Evolutionary conservation across 1,140 invertebrate genomes (phyloP).

Genomic region (Drosophila seguyi): DNA sequence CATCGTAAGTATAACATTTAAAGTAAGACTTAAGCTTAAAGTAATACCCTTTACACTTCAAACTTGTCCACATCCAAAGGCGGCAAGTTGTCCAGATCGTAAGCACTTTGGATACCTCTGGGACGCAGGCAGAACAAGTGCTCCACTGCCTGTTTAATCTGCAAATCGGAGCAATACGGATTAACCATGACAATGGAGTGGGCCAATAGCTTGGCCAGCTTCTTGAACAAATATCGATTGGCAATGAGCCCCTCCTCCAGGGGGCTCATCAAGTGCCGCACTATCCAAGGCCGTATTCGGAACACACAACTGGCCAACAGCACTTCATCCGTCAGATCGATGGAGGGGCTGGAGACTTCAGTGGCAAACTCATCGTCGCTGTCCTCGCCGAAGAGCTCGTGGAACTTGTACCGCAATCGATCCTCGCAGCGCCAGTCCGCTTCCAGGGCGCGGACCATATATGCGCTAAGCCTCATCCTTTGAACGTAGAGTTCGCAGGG

Average conservation of each 20-base stretch:
- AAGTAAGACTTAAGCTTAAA: no score
- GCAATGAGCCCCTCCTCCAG: slow-evolving; percentile 74
- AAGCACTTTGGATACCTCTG: slow-evolving; percentile 47
- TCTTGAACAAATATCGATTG: slow-evolving; percentile 82
- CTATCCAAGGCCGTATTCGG: slow-evolving; percentile 81
- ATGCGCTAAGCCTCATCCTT: slow-evolving; percentile 53
- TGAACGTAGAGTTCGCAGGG: slow-evolving; percentile 82
- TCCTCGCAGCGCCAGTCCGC: slow-evolving; percentile 75
- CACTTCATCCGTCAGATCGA: slow-evolving; percentile 75
- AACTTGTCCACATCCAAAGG: slow-evolving; percentile 41
- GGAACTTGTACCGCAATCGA: slow-evolving; percentile 60
- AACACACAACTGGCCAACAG: slow-evolving; percentile 73
- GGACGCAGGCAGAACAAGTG: slow-evolving; percentile 68
- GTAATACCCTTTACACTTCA: neutral
- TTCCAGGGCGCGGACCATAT: slow-evolving; percentile 59
- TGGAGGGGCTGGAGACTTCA: slow-evolving; percentile 69
- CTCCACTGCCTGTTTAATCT: slow-evolving; percentile 67
- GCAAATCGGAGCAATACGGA: slow-evolving; percentile 73
- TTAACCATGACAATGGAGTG: slow-evolving; percentile 70
- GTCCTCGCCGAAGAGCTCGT: slow-evolving; percentile 74
- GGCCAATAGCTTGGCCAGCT: slow-evolving; percentile 73
- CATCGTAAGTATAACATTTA: neutral
- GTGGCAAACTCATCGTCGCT: slow-evolving; percentile 78
- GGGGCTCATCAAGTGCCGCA: slow-evolving; percentile 74
- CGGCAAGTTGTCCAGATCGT: slow-evolving; percentile 55